phyloP scores from a whole-genome alignment of 2,797 vertebrate species.

The Tympanoctomys barrerae region DNA sequence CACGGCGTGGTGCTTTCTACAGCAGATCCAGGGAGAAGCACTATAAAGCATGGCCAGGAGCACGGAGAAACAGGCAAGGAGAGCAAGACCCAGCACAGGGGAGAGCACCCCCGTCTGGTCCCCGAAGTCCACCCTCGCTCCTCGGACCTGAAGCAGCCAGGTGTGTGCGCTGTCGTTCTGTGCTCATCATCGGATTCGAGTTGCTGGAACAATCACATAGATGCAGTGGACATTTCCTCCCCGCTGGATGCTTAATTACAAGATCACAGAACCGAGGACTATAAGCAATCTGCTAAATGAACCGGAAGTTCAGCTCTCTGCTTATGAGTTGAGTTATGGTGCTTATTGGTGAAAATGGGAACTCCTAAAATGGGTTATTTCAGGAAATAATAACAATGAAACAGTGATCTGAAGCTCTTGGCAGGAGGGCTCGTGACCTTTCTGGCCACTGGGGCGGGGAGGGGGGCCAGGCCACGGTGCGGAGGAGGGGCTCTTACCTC shows the following conservation, averaged over 20 bases:
- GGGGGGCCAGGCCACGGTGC: fast-evolving
- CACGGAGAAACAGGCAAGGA: fast-evolving
- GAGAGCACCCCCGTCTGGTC: fast-evolving
- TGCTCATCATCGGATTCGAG: fast-evolving
- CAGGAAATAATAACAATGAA: not conserved
- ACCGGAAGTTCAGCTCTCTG: constrained; percentile 13
- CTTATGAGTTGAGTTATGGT: not conserved
- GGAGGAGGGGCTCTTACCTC: fast-evolving
- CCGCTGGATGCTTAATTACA: not conserved
- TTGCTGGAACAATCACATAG: not conserved
- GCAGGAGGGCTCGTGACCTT: fast-evolving
- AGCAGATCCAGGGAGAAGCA: not conserved
- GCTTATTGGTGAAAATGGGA: not conserved
- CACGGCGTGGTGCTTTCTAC: too few species aligned
- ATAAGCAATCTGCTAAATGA: constrained; percentile 46
- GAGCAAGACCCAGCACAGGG: fast-evolving
- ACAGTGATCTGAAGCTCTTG: not conserved
- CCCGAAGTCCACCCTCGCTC: not conserved
- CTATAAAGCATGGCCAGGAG: fast-evolving
- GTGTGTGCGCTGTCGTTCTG: fast-evolving
- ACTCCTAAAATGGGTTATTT: not conserved
- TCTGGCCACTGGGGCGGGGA: fast-evolving
- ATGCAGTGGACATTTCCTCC: fast-evolving
- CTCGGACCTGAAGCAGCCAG: fast-evolving
- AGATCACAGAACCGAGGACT: not conserved